Base-by-base conservation (phyloP, 64 coral and sea anemone species). In the Stylophora pistillata region DNA sequence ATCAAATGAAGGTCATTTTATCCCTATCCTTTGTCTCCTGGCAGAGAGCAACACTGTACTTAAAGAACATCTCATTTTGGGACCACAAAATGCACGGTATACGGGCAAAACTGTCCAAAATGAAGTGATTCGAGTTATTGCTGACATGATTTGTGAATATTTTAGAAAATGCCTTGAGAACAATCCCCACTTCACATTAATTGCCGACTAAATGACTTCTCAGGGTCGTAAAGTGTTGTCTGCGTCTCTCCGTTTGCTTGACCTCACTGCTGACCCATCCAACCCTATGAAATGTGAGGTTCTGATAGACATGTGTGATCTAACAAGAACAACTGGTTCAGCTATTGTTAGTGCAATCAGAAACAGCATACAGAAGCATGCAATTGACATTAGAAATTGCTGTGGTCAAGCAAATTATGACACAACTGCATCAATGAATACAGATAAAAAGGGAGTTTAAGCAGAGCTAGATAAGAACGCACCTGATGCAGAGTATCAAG, bases 401-500 rank as follows among this genome's bases (percentile, higher is more conserved):
- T 84, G 93, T 91, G 93, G 93, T 90, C 87, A 94, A 94, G 87
- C 87, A 87, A n/a, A n/a, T n/a, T 94, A 94, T 94, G 87, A 94
- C 90, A 90, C 93, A 75, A 94, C 87, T 90, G 92, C 92, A 87
- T 90, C 92, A 94, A 94, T 94, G 92, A 94, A 87, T 87, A 91
- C 93, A 85, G 91, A 95, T 89, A 95, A 95, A 89, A 95, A 91
- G 91, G 93, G 93, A 86, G 93, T 95, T 88, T 89, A 94, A 94
- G 92, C 92, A 86, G 88, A 94, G 90, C 90, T 90, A 90, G 92
- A 87, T 90, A 94, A 90, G 87, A 75, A 90, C 90, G 92, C 87
- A 94, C 92, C 92, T 86, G 92, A 94, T 88, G 92, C 92, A 94
- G 93, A 95, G 93, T 95, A 95, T 89, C 93, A 95, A 95, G 93